Base-by-base conservation (phyloP, 2,888 invertebrate species). In the Luperina testacea region DNA sequence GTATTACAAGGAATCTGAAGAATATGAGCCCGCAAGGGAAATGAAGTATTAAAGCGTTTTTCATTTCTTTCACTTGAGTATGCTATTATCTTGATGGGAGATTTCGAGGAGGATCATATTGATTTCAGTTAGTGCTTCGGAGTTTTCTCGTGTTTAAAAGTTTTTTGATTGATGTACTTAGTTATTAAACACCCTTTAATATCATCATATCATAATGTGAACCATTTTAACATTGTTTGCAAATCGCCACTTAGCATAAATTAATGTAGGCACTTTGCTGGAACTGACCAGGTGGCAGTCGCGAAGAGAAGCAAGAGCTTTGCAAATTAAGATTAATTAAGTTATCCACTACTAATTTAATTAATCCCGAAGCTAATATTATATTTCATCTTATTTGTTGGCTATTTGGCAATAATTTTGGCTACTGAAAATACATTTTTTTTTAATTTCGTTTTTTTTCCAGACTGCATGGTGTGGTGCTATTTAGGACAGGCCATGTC, bases 1-100 rank as follows among this genome's bases (percentile, higher is more conserved):
- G 82, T 83, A 89, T 86, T 78, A 74, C 68, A 81, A 82, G 70
- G 74, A 84, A 87, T 87, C 83, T 85, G 77, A 78, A 67, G 80
- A 74, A 82, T 81, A 81, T 71, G 71, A 73, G 24, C 68, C 72
- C 75, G 61, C 72, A 76, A 80, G 79, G 81, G 75, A 76, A 72
- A 82, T 78, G 75, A 78, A 84, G 83, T 82, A 86, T 89, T 86
- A 72, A 78, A 80, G 75, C 38, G 76, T 77, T 51, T 57, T 82
- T 84, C 78, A 83, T 87, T 81, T 83, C 70, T 84, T 84, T 83
- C 83, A 73, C 71, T 79, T 72, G 70, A 78, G 69, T 68, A 71
- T 32, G 76, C 57, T 77, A 80, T 80, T 80, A 82, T 86, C 61
- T 76, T 77, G 74, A 24, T 69, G 64, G 53, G 51, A 61, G 17